A percentile compares a stretch with the other conserved stretches of the same genome.
These are phyloP conservation scores for Eupithecia abbreviata DNA, from an alignment of 2,888 invertebrate species.

Conservation along the genomic window DNA sequence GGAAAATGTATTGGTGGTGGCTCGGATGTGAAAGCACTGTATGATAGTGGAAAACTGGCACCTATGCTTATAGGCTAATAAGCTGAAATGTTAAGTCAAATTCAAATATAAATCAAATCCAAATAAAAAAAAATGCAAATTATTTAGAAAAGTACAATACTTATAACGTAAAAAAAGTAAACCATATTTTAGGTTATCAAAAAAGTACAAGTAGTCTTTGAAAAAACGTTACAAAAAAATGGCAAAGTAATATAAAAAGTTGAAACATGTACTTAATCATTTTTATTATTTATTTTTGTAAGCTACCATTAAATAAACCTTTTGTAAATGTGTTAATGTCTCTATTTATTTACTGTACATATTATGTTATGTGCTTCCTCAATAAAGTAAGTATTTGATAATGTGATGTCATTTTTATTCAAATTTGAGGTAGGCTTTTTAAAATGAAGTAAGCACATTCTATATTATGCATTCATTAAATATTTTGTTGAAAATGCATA, in stretches of 20 bases:
- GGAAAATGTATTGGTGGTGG: slow-evolving; percentile 97
- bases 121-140: slow-evolving; percentile 14
- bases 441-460: not conserved
- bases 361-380: not conserved
- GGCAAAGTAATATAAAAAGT: not conserved
- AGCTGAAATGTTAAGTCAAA: not conserved
- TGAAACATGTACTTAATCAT: not conserved
- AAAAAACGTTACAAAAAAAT: not conserved
- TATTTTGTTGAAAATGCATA: not conserved
- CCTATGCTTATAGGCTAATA: slow-evolving; percentile 78
- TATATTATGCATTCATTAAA: not conserved
- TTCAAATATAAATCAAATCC: slow-evolving; percentile 8
- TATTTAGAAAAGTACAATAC: slow-evolving; percentile 42
- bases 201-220: slow-evolving; percentile 3
- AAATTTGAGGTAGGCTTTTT: not conserved
- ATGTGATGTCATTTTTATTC: not conserved
- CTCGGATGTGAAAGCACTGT: slow-evolving; percentile 91
- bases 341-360: not conserved
- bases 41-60: slow-evolving; percentile 88
- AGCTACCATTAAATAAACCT: not conserved
- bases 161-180: not conserved
- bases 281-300: not conserved
- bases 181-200: not conserved
- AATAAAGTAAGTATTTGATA: not conserved
- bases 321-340: not conserved